Evolutionary conservation across 1,140 invertebrate species (phyloP).

Genomic region (Microplitis mediator): DNA sequence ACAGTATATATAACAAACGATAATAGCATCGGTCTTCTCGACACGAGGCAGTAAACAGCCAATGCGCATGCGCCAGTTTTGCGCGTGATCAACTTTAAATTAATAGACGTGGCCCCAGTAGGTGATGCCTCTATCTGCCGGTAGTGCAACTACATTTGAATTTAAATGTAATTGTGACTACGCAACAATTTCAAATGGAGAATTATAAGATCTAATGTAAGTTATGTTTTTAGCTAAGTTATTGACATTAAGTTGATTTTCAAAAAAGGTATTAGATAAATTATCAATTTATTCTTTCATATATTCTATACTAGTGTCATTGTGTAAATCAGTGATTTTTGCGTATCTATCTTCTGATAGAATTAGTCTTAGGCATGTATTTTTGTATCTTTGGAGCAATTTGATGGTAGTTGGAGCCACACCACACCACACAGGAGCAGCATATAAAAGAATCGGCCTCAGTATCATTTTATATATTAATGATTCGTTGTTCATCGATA

Average conservation of each 20-base stretch:
- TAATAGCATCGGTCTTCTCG: no score
- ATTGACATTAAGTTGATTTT: conserved; percentile 26
- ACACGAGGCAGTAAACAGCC: no score
- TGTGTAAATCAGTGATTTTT: conserved; percentile 31
- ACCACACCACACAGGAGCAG: conserved; percentile 30
- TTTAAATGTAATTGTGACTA: no score
- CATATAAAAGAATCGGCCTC: conserved; percentile 34
- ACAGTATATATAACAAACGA: no score
- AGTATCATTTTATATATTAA: conserved; percentile 36
- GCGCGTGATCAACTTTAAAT: no score
- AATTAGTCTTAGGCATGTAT: conserved; percentile 35
- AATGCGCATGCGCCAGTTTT: no score
- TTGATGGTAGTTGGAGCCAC: conserved; percentile 22
- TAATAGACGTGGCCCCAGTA: no score
- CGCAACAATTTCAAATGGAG: conserved; percentile 20
- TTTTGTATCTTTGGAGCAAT: conserved; percentile 33
- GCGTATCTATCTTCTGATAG: conserved; percentile 27
- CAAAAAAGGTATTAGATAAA: conserved; percentile 29
- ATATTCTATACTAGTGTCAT: conserved; percentile 8
- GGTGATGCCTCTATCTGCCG: no score
- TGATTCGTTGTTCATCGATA: conserved; percentile 26
- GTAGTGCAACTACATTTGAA: no score
- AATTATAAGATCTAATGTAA: conserved; percentile 24
- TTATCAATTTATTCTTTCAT: conserved; percentile 23
- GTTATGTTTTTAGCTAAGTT: conserved; percentile 30